phyloP scores from a whole-genome alignment of 2,113 vertebrate species.

The Chaetodon trifascialis region DNA sequence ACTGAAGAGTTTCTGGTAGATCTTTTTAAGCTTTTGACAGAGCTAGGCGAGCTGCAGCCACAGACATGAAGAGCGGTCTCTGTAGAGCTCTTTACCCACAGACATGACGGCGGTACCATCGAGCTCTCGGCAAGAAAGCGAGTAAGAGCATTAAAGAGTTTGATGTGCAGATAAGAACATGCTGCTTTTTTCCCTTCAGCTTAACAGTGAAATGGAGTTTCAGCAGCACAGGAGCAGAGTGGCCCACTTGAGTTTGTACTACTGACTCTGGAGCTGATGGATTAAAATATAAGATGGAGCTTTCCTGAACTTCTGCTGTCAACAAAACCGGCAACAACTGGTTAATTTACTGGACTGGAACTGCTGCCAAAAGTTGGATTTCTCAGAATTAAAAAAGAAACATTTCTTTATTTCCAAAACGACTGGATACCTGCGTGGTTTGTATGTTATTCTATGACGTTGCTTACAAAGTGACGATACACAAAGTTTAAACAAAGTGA shows the following conservation, averaged over 20 bases:
- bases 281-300: neutral
- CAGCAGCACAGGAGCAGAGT: constrained; percentile 80
- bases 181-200: constrained; percentile 71
- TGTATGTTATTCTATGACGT: constrained; percentile 29
- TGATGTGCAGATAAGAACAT: neutral
- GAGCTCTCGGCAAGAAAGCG: too few relatives aligned
- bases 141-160: neutral
- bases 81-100: neutral
- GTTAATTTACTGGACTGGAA: neutral
- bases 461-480: constrained; percentile 32
- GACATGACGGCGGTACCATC: too few relatives aligned
- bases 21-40: too few relatives aligned
- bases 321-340: neutral
- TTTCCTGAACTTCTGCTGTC: neutral
- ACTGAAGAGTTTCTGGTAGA: too few relatives aligned
- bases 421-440: constrained; percentile 1
- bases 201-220: constrained; percentile 85
- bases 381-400: constrained; percentile 15
- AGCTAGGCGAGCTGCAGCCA: too few relatives aligned
- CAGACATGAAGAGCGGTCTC: too few relatives aligned
- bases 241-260: constrained; percentile 84
- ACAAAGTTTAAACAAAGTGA: constrained; percentile 29
- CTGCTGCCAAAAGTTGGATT: neutral
- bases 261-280: constrained; percentile 30
- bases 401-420: constrained; percentile 67